phyloP scores from a whole-genome alignment of 2,888 invertebrate genomes.

The Syrista parreyssii region DNA sequence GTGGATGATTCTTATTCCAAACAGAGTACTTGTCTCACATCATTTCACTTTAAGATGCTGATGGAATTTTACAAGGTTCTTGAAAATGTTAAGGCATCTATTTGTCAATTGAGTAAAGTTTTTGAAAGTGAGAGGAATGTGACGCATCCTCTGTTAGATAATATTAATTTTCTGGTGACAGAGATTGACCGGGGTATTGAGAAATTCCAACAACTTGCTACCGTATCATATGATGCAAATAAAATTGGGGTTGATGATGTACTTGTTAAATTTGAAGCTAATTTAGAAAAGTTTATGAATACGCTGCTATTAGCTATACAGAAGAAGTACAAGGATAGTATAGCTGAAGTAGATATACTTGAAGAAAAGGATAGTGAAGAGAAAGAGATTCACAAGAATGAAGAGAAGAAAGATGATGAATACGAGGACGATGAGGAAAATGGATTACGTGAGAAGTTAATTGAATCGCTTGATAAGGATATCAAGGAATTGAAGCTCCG shows the following conservation, averaged over 20 bases:
- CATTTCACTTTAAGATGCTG: slow-evolving; percentile 43
- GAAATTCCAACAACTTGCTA: slow-evolving; percentile 50
- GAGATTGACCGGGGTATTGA: slow-evolving; percentile 30
- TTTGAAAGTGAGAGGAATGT: slow-evolving; percentile 32
- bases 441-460: slow-evolving; percentile 76
- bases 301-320: slow-evolving; percentile 71
- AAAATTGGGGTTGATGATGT: slow-evolving; percentile 59
- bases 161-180: slow-evolving; percentile 38
- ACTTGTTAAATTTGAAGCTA: slow-evolving; percentile 39
- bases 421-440: slow-evolving; percentile 71
- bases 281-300: slow-evolving; percentile 68
- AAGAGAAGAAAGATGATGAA: slow-evolving; percentile 56
- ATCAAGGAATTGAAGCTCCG: slow-evolving; percentile 71
- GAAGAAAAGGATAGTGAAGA: slow-evolving; percentile 60
- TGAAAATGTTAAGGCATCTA: slow-evolving; percentile 26
- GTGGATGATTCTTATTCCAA: not conserved
- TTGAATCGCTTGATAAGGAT: slow-evolving; percentile 74
- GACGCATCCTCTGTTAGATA: slow-evolving; percentile 53
- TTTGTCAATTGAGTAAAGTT: slow-evolving; percentile 30
- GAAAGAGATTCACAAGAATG: slow-evolving; percentile 55
- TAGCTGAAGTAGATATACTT: slow-evolving; percentile 50
- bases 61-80: slow-evolving; percentile 35
- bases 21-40: slow-evolving; percentile 34
- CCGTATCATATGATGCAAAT: slow-evolving; percentile 49
- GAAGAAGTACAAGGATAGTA: slow-evolving; percentile 70